Base-by-base conservation (phyloP, 2,888 invertebrate genomes). In the Amphipyra tragopoginis region DNA sequence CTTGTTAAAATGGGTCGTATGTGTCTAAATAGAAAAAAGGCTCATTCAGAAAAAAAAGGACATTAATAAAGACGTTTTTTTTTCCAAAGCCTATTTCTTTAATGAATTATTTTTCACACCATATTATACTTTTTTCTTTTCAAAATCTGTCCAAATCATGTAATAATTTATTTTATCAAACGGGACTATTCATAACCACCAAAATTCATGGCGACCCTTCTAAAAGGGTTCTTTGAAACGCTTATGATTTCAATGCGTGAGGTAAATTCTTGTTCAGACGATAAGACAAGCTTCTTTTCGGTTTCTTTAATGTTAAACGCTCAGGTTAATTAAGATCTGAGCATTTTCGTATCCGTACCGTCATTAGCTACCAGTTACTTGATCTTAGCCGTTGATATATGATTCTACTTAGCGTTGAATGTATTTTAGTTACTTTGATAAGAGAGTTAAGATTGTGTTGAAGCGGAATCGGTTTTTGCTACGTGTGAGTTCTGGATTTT, bases 161-260 rank as follows among this genome's bases (percentile, higher is more conserved):
- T 21, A 21, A 21, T 21, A 21, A 21, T 21, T 21, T 29, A 7
- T 29, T 29, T 29, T 29, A 7, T 36, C 15, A 26, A 33, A 42
- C 39, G 58, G 36, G 56, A 65, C 6, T 47, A 34, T 75, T 75
- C 75, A 0, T 0, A 0, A 10, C 13, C 15, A 2, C 0, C 13
- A 6, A 15, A 54, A 63, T 7, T 9, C 50, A n/a, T 62, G 75
- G 69, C 77, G 69, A 66, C 79, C 78, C 80, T 79, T 66, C 51
- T 2, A 5, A 58, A 71, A 74, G 85, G 81, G 80, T 93, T 93
- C 93, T 90, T 92, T 90, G 93, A 93, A 93, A 93, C 93, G 93
- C 90, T 93, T 93, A 92, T 93, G 93, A 93, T 92, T 93, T 92
- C 92, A 87, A 90, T 88, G 93, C 90, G 93, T 90, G 92, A 92